phyloP scores from a whole-genome alignment of 2,113 vertebrate species.

The western clawed frog (Xenopus tropicalis) region UCB_Xtro_10.0 CM004450.2:11795501-11796000 shows the following conservation, averaged over 20 bases:
- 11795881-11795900: conserved; percentile 67
- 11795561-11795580: conserved; percentile 45
- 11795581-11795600: conserved; percentile 66
- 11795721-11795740: too few relatives aligned
- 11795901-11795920: conserved; percentile 45
- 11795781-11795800: too few relatives aligned
- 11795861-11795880: conserved; percentile 79
- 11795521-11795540: too few relatives aligned
- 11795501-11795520: too few relatives aligned
- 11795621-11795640: conserved; percentile 51
- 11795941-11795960: conserved; percentile 45
- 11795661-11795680: conserved; percentile 60
- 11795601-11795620: conserved; percentile 53
- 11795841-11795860: conserved; percentile 62
- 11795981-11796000: conserved; percentile 37
- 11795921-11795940: conserved; percentile 33
- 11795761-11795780: too few relatives aligned
- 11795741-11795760: too few relatives aligned
- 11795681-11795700: conserved; percentile 57
- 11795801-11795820: too few relatives aligned
- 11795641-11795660: conserved; percentile 58
- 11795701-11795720: background rate
- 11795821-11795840: conserved; percentile 49
- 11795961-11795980: conserved; percentile 64
- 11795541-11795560: too few relatives aligned